Conservation (phyloP, 2,888 invertebrate genomes). For the Lissonota sp. region DNA sequence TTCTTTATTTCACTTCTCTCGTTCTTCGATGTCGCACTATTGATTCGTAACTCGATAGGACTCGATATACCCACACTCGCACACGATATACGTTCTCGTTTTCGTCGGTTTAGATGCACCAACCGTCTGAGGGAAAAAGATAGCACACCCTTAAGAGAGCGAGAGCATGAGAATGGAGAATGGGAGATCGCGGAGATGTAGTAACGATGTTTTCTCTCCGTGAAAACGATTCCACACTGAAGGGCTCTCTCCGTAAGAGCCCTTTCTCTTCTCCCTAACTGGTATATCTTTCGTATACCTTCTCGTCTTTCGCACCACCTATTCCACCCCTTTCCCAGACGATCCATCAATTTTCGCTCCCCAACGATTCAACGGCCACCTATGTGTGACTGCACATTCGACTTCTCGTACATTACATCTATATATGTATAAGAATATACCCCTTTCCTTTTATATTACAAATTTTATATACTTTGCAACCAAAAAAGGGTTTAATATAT, state of each 20-base stretch:
- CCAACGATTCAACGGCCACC: not conserved
- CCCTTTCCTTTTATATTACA: too few relatives aligned
- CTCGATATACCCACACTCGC: conserved; percentile 14
- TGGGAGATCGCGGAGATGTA: not conserved
- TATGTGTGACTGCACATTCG: too few relatives aligned
- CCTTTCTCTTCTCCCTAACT: not conserved
- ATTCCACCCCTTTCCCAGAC: not conserved
- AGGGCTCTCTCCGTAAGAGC: conserved; percentile 23
- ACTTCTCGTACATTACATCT: too few relatives aligned
- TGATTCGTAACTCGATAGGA: conserved; percentile 24
- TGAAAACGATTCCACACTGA: conserved; percentile 31
- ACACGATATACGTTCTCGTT: conserved; percentile 9
- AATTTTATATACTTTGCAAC: too few relatives aligned
- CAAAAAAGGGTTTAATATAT: too few relatives aligned
- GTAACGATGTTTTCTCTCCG: conserved; percentile 12
- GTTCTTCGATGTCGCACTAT: conserved; percentile 9
- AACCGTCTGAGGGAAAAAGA: not conserved
- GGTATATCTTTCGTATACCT: not conserved
- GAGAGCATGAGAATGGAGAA: not conserved
- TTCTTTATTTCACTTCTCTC: conserved; percentile 7
- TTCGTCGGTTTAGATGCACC: not conserved
- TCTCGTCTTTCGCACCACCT: not conserved
- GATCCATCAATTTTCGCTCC: not conserved
- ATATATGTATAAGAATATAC: too few relatives aligned
- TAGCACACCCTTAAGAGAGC: not conserved